Evolutionary conservation across 2,797 vertebrate genomes (phyloP).

Genomic region (Monodelphis domestica): DNA sequence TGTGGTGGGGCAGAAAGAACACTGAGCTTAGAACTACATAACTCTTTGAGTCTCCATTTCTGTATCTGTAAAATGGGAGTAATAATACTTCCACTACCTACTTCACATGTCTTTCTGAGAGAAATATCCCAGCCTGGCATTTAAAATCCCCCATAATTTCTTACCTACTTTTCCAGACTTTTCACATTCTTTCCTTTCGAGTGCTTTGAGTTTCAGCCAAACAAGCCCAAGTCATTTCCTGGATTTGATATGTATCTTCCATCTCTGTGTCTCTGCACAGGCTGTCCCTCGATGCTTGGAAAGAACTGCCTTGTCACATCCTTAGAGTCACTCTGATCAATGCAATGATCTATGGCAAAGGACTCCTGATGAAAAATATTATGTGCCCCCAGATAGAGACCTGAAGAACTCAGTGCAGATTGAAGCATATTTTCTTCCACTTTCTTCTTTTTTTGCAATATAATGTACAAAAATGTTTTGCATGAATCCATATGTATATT

Average conservation of each 20-base stretch:
- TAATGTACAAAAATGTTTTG: too few species aligned
- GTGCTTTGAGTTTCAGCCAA: not conserved
- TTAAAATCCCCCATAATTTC: not conserved
- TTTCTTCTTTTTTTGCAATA: not conserved
- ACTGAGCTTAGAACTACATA: too few species aligned
- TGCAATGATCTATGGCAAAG: not conserved
- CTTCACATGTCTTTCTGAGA: too few species aligned
- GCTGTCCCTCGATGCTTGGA: not conserved
- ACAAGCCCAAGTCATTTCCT: not conserved
- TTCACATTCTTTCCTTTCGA: not conserved
- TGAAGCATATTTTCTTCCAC: not conserved
- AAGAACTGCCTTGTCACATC: not conserved
- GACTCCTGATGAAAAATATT: not conserved
- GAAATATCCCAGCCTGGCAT: too few species aligned
- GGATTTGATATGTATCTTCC: not conserved
- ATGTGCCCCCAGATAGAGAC: not conserved
- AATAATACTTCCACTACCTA: too few species aligned
- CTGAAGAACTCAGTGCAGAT: not conserved
- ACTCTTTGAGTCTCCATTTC: too few species aligned
- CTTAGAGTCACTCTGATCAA: not conserved
- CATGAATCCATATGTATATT: not conserved
- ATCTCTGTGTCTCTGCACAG: not conserved
- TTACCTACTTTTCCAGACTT: not conserved
- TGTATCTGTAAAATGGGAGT: too few species aligned
- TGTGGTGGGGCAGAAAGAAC: too few species aligned